Evolutionary conservation across 2,797 vertebrate genomes (phyloP).

Genomic region (Urocyon cinereoargenteus): DNA sequence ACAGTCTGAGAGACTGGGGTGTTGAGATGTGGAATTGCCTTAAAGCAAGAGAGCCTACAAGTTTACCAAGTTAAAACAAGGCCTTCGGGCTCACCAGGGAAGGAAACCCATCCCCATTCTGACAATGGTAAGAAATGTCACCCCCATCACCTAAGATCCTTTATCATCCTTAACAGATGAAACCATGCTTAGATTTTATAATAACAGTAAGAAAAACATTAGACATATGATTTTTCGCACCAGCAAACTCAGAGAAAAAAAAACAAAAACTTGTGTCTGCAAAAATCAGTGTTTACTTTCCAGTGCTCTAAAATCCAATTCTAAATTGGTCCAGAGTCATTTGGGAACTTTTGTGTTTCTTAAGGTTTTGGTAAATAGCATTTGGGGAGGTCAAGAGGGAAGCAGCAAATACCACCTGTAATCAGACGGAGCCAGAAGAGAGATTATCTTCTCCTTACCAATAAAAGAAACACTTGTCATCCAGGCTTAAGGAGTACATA

Average conservation of each 20-base stretch:
- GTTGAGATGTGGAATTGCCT: background rate
- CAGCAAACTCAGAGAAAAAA: slow-evolving; percentile 44
- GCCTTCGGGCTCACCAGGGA: background rate
- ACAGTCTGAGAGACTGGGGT: background rate
- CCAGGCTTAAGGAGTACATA: background rate
- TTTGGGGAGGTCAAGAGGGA: background rate
- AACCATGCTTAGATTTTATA: background rate
- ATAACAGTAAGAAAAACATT: slow-evolving; percentile 34
- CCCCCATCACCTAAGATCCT: background rate
- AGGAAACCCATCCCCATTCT: background rate
- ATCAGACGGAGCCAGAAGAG: background rate
- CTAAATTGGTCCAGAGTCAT: slow-evolving; percentile 50
- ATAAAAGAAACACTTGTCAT: background rate
- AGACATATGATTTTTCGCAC: background rate
- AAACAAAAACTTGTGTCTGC: slow-evolving; percentile 66
- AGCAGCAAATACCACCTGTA: background rate
- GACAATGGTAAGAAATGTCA: background rate
- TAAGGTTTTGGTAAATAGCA: slow-evolving; percentile 59
- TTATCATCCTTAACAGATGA: background rate
- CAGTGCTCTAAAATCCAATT: slow-evolving; percentile 65
- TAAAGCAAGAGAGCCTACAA: background rate
- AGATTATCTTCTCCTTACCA: background rate
- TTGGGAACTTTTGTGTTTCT: slow-evolving; percentile 58
- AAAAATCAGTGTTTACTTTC: slow-evolving; percentile 72
- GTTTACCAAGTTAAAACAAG: background rate